Base-by-base conservation (phyloP, 2,797 vertebrate species). In the Lycodopsis pacificus region DNA sequence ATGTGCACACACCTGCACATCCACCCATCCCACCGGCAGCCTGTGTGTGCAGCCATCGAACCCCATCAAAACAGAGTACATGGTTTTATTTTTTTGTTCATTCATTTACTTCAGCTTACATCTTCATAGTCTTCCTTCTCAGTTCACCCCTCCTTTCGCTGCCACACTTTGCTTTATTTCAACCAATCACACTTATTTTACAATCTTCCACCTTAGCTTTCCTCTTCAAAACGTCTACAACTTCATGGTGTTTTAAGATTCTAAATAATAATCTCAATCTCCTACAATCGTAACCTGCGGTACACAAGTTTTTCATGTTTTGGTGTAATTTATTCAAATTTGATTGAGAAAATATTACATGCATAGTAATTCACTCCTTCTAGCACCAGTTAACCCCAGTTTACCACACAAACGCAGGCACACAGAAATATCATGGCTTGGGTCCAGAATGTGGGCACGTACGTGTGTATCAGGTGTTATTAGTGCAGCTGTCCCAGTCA, bases 31-130 rank as follows among this genome's bases (percentile, higher is more conserved):
- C 79, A 76, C 77, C 78, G 75, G 84, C 90, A 85, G 89, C 62
- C 75, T 59, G 62, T 78, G 85, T 70, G 71, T 68, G 81, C 87
- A 8, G 88, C 72, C 82, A 63, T 77, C 71, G 63, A 72, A 66
- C 73, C 62, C 71, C 90, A 78, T 69, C 86, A 38, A 70, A 79
- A 84, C 84, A 92, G 87, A 94, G 93, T 93, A 94, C 85, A 80
- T 84, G 48, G 71, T 86, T 77, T 70, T 49, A n/a, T 66, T 63
- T 17, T 76, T 75, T 71, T 77, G 49, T 68, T 63, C 17, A 77
- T 79, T 71, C 22, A 42, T 76, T 78, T 36, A 25, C 49, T 53
- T 53, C n/a, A 13, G 14, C 3, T 56, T 15, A 25, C 32, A 19
- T 42, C 65, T 67, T 73, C 14, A 32, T 30, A 22, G 15, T 61